Percentiles rank a stretch among this genome's conserved stretches.
phyloP scores from a whole-genome alignment of 2,113 vertebrate genomes.

The Ctenomys sociabilis region DNA sequence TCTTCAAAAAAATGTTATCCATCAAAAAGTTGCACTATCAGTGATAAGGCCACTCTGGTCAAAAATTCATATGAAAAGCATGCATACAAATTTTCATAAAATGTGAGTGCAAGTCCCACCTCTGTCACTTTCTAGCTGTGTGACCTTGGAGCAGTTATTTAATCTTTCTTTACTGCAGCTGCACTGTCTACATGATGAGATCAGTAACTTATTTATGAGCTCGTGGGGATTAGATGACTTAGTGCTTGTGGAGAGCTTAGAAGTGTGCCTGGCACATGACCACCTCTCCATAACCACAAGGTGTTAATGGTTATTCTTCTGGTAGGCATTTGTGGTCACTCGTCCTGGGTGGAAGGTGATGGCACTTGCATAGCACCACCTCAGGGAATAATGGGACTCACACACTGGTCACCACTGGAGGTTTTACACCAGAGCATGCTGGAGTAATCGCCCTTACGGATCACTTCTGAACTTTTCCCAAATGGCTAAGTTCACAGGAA shows the following conservation, averaged over 20 bases:
- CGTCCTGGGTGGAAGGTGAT: background rate
- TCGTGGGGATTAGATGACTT: background rate
- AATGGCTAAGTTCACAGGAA: slow-evolving; percentile 21
- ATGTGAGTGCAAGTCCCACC: background rate
- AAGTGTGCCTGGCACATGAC: background rate
- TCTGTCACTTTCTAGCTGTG: background rate
- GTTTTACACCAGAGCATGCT: background rate
- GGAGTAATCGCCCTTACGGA: background rate
- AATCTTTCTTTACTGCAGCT: background rate
- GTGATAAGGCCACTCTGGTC: background rate
- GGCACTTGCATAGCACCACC: background rate
- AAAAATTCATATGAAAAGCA: background rate
- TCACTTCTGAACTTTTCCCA: background rate
- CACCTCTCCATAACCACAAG: background rate
- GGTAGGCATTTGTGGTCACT: slow-evolving; percentile 3
- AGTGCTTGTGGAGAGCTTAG: background rate
- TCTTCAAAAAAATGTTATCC: background rate
- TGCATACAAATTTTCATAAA: background rate
- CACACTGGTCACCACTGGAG: background rate
- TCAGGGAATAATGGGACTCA: background rate
- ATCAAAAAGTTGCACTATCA: background rate
- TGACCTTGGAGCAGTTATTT: background rate
- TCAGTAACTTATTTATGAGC: background rate
- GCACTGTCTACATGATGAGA: background rate
- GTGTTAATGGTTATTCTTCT: background rate